Evolutionary conservation across 2,888 invertebrate species (phyloP).

Genomic region (Liopterus haemorrhoidalis): DNA sequence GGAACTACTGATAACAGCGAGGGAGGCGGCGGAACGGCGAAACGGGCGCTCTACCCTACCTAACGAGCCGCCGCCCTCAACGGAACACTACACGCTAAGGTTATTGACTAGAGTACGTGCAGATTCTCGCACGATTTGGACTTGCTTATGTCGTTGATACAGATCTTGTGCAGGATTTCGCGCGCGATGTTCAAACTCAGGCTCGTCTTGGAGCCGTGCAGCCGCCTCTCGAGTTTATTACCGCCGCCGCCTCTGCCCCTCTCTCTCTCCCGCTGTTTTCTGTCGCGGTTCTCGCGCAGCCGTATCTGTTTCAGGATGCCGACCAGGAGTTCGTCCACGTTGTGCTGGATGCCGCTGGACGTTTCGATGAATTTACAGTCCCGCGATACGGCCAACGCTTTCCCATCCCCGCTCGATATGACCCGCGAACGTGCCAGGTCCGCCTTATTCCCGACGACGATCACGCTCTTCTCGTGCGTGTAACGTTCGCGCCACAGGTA

Average conservation of each 20-base stretch:
- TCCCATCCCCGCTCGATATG: conserved; percentile 79
- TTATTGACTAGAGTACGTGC: conserved; percentile 62
- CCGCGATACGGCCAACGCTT: conserved; percentile 78
- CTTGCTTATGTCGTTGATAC: conserved; percentile 76
- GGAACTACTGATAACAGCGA: too few species aligned
- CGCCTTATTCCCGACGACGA: conserved; percentile 90
- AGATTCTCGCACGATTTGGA: conserved; percentile 83
- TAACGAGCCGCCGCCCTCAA: too few species aligned
- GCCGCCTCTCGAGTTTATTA: conserved; percentile 41
- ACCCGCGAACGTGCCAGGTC: conserved; percentile 83
- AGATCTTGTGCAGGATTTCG: conserved; percentile 78
- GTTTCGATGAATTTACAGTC: conserved; percentile 95
- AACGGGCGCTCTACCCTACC: too few species aligned
- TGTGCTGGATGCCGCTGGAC: conserved; percentile 92
- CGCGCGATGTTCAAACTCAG: conserved; percentile 74
- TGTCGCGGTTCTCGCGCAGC: conserved; percentile 67
- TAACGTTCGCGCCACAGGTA: conserved; percentile 79
- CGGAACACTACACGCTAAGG: too few species aligned
- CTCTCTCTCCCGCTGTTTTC: conserved; percentile 55
- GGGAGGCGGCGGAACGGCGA: too few species aligned
- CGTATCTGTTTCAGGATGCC: conserved; percentile 88
- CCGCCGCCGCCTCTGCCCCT: conserved; percentile 45
- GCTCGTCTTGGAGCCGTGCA: conserved; percentile 75
- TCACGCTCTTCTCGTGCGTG: conserved; percentile 76
- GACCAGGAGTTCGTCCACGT: conserved; percentile 91